Conservation (phyloP, 2,797 vertebrate species). For the Nasua narica region DNA sequence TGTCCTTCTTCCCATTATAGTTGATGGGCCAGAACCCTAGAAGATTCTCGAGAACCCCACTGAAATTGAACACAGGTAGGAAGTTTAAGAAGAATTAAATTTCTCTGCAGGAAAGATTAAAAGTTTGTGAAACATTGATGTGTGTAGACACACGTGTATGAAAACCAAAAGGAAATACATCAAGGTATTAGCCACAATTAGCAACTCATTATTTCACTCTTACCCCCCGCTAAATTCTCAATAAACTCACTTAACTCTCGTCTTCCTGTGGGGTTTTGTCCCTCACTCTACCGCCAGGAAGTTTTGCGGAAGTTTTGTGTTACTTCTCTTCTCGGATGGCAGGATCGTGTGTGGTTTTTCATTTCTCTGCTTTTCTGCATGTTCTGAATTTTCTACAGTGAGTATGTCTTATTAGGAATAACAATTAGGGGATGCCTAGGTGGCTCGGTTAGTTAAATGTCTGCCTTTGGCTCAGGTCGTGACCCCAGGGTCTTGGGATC, state of each 20-base stretch:
- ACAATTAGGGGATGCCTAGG: no score
- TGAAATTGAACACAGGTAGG: background rate
- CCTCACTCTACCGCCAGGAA: background rate
- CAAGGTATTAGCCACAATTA: rapidly evolving
- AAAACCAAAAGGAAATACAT: background rate
- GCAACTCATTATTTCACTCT: no score
- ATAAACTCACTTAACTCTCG: rapidly evolving
- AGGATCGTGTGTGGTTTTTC: background rate
- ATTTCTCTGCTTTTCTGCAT: background rate
- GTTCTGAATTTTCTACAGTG: background rate
- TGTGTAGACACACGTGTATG: background rate
- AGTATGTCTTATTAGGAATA: background rate
- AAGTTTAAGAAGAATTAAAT: background rate
- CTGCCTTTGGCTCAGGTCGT: no score
- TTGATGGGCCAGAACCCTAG: background rate
- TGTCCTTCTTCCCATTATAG: background rate
- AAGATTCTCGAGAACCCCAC: background rate
- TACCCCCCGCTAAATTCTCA: rapidly evolving
- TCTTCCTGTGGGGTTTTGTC: rapidly evolving
- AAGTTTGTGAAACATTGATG: background rate
- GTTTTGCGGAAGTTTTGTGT: rapidly evolving
- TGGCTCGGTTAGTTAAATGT: no score
- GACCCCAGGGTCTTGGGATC: no score
- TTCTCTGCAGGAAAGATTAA: background rate
- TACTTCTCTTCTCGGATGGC: background rate